Percentiles rank a stretch among this genome's conserved stretches.
These are phyloP conservation scores for Megaleporinus macrocephalus DNA, from an alignment of 2,113 vertebrate genomes.

Conservation along the genomic window DNA sequence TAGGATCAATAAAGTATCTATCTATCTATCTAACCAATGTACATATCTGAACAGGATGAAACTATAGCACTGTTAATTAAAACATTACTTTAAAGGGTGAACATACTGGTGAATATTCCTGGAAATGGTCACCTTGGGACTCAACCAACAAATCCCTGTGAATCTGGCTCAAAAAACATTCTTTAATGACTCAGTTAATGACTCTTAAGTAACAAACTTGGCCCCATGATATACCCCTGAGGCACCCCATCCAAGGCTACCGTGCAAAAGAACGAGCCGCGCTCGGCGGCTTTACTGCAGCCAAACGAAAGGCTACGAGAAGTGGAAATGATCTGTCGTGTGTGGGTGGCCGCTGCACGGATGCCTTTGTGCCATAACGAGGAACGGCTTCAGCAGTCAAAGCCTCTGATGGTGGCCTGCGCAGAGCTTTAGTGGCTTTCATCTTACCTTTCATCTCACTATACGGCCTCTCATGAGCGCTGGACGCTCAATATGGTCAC, in stretches of 20 bases:
- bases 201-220: neutral
- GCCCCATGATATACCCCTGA: neutral
- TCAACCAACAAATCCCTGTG: neutral
- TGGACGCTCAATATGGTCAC: neutral
- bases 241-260: neutral
- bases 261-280: neutral
- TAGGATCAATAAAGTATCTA: no score
- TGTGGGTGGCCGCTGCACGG: constrained; percentile 16
- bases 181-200: neutral
- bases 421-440: constrained; percentile 8
- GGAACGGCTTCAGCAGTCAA: neutral
- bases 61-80: no score
- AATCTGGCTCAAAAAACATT: neutral
- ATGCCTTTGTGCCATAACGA: constrained; percentile 1
- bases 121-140: neutral
- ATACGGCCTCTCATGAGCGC: neutral
- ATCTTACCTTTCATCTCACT: constrained; percentile 24
- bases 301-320: neutral
- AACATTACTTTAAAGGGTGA: no score
- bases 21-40: no score
- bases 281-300: neutral
- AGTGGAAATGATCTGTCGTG: constrained; percentile 31
- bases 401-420: neutral
- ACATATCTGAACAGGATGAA: no score
- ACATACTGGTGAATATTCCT: neutral